These are phyloP conservation scores for Platysternon megacephalum DNA, from an alignment of 2,113 vertebrate genomes.

Conservation along the genomic window DNA sequence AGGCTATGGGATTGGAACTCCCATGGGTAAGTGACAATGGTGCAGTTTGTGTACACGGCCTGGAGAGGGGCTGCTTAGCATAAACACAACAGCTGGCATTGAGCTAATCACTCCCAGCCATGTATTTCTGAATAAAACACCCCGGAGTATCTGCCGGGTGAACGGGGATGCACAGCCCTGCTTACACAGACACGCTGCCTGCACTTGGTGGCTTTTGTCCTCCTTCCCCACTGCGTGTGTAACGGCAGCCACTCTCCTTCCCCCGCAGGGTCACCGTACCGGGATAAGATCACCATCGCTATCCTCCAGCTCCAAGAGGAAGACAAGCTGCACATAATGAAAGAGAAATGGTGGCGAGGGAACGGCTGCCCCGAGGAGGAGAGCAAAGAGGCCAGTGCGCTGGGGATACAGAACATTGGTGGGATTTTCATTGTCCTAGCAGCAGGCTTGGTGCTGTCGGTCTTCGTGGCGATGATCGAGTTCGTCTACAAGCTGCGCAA, in stretches of 20 bases:
- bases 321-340: slow-evolving; percentile 94
- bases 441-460: slow-evolving; percentile 92
- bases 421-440: slow-evolving; percentile 98
- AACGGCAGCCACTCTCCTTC: rapidly evolving
- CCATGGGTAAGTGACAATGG: slow-evolving; percentile 85
- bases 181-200: rapidly evolving
- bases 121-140: background rate
- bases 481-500: slow-evolving; percentile 97
- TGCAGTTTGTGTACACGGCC: rapidly evolving
- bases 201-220: background rate
- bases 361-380: slow-evolving; percentile 93
- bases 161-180: background rate
- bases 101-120: background rate
- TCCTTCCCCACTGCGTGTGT: background rate
- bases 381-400: slow-evolving; percentile 91
- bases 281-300: slow-evolving; percentile 98
- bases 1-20: slow-evolving; percentile 97
- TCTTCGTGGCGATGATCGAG: slow-evolving; percentile 96
- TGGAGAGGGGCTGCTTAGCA: rapidly evolving
- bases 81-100: background rate
- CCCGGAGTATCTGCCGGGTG: rapidly evolving
- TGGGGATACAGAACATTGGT: slow-evolving; percentile 96
- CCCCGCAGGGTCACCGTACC: slow-evolving; percentile 91
- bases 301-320: slow-evolving; percentile 97
- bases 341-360: slow-evolving; percentile 98